These are phyloP conservation scores for Coenonympha glycerion DNA, from an alignment of 2,888 invertebrate genomes.

Conservation along the genomic window DNA sequence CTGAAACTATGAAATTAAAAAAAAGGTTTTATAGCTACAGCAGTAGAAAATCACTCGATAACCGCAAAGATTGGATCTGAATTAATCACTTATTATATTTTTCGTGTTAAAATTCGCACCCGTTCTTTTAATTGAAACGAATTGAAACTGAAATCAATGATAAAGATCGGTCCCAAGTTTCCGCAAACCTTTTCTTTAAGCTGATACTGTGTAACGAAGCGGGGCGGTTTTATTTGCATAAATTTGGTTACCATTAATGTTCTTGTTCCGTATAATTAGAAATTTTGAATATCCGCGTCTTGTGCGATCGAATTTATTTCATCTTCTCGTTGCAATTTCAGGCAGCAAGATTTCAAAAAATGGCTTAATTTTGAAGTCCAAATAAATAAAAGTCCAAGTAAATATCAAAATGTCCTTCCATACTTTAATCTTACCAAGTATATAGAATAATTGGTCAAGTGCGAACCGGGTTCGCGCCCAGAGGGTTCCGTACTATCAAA, in stretches of 20 bases:
- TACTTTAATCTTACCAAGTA: no score
- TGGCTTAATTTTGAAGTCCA: no score
- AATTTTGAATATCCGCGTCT: conserved; percentile 34
- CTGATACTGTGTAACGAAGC: conserved; percentile 67
- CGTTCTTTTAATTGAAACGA: conserved; percentile 41
- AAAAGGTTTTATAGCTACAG: neutral
- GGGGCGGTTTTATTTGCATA: conserved; percentile 68
- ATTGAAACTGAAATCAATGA: conserved; percentile 49
- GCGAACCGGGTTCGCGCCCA: no score
- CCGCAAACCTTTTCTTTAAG: conserved; percentile 53
- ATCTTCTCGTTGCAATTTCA: neutral
- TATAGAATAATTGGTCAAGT: no score
- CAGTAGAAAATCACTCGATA: neutral
- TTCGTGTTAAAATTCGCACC: conserved; percentile 28
- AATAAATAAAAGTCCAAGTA: no score
- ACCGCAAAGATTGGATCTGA: neutral
- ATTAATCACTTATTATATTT: conserved; percentile 3
- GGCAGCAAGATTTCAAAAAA: neutral
- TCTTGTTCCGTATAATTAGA: conserved; percentile 49
- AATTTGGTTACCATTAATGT: conserved; percentile 62
- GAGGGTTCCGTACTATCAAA: no score
- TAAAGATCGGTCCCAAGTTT: conserved; percentile 51
- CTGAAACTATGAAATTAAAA: neutral
- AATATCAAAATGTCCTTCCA: no score
- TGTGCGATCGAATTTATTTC: neutral